Base-by-base conservation (phyloP, 2,888 invertebrate genomes). In the Caradrina kadenii region DNA sequence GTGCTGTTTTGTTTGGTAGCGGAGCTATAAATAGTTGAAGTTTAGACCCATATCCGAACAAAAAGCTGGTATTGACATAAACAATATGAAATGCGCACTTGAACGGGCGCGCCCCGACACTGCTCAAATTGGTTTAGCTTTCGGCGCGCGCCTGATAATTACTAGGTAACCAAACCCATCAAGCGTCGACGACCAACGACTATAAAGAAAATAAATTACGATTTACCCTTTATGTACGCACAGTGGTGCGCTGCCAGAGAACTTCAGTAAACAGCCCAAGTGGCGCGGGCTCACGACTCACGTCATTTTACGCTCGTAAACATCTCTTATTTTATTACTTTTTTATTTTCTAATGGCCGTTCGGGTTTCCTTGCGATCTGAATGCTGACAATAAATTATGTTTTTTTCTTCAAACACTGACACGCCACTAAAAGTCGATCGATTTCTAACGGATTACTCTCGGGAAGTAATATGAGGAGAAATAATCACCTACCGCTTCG, bases 301-400 rank as follows among this genome's bases (percentile, higher is more conserved):
- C 93, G 94, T 94, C 94, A 94, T 95, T 93, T 93, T 93, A 94
- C 94, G 94, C 94, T 95, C 95, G 94, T 96, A 96, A 96, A 96
- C 92, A 88, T 90, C 90, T 93, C 93, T 93, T 87, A 92, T 93
- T 95, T 96, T 95, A 95, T 93, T 93, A 91, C 93, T 90, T 94
- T 95, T 95, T 96, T 95, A 95, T 95, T 96, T 94, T 94, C 94
- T 93, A 94, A 93, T 92, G 91, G 91, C 87, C 90, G 93, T 93
- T 95, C 92, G 92, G 92, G 93, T 94, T 95, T 93, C 92, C 94
- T 93, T 89, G 94, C 94, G 94, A 95, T 94, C 92, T 92, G 91
- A 93, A 92, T 89, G 93, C 94, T 92, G 94, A 92, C 94, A 93
- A 95, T 96, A 95, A 96, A 96, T 96, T 96, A 95, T 94, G 88